phyloP scores from a whole-genome alignment of 2,888 invertebrate genomes.

The Blera fallax region DNA sequence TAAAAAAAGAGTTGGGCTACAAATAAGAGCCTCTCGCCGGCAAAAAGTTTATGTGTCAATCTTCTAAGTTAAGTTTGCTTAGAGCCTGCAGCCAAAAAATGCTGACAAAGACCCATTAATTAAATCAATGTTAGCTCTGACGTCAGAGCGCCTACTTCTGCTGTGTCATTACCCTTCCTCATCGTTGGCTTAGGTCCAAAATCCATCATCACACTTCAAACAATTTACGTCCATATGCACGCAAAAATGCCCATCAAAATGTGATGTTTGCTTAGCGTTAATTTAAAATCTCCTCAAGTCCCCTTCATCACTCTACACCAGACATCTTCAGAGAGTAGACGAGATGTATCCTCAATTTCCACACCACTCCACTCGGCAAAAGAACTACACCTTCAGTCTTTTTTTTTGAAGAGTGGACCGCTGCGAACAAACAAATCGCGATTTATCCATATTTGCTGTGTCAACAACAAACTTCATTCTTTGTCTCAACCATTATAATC shows the following conservation, averaged over 20 bases:
- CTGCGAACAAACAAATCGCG: conserved; percentile 19
- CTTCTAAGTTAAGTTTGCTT: background rate
- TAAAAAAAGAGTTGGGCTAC: no score
- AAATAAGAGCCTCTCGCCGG: no score
- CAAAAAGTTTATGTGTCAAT: background rate
- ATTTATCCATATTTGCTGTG: conserved; percentile 17
- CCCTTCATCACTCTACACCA: conserved; percentile 6
- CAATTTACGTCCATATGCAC: background rate
- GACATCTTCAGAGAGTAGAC: conserved; percentile 6
- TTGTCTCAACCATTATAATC: conserved; percentile 6
- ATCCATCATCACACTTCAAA: background rate
- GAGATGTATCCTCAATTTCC: conserved; percentile 5
- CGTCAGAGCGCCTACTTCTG: background rate
- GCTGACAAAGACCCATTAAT: background rate
- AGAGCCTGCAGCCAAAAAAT: background rate
- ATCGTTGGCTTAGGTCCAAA: background rate
- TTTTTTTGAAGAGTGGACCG: background rate
- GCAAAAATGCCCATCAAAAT: background rate
- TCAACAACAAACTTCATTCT: conserved; percentile 35
- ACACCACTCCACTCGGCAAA: conserved; percentile 4
- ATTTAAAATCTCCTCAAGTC: background rate
- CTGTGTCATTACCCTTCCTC: background rate
- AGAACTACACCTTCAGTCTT: conserved; percentile 31
- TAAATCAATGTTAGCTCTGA: background rate
- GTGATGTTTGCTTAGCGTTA: background rate